phyloP scores from a whole-genome alignment of 2,888 invertebrate genomes.

The Oscheius myriophilus region DNA sequence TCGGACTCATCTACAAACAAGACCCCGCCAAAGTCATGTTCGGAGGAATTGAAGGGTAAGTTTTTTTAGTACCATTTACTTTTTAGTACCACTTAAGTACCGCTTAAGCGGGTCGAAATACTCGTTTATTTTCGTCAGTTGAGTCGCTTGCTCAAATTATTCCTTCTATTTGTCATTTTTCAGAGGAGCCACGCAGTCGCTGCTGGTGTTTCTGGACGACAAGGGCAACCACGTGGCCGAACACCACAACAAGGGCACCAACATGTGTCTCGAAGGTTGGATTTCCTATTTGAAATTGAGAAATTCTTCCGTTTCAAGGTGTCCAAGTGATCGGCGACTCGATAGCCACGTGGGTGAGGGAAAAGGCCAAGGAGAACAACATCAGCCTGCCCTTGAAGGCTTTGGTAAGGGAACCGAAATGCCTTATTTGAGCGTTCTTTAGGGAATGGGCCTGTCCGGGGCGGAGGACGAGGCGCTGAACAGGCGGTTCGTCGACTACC shows the following conservation, averaged over 20 bases:
- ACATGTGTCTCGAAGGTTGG: slow-evolving; percentile 56
- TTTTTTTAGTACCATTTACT: neutral
- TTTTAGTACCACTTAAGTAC: too few species aligned
- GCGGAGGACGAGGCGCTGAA: slow-evolving; percentile 64
- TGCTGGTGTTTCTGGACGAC: slow-evolving; percentile 53
- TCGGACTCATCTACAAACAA: slow-evolving; percentile 35
- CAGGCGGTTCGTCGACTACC: slow-evolving; percentile 46
- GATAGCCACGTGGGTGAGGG: slow-evolving; percentile 42
- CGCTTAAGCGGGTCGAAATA: too few species aligned
- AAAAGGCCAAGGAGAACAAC: slow-evolving; percentile 23
- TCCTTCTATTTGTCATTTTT: too few species aligned
- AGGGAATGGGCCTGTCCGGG: slow-evolving; percentile 67
- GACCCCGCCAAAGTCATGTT: slow-evolving; percentile 34
- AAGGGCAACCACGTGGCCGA: slow-evolving; percentile 26
- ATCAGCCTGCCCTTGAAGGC: slow-evolving; percentile 43
- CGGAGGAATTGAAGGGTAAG: slow-evolving; percentile 66
- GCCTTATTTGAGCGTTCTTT: neutral
- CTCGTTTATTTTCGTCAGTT: too few species aligned
- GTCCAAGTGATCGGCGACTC: slow-evolving; percentile 44
- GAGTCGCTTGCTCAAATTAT: too few species aligned
- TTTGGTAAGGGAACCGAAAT: slow-evolving; percentile 34
- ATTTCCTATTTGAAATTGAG: neutral
- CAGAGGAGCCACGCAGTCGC: slow-evolving; percentile 64
- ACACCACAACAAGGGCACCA: slow-evolving; percentile 37
- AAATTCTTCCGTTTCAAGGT: slow-evolving; percentile 6